Base-by-base conservation (phyloP, 2,797 vertebrate genomes). In the Dendrocincla tyrannina region DNA sequence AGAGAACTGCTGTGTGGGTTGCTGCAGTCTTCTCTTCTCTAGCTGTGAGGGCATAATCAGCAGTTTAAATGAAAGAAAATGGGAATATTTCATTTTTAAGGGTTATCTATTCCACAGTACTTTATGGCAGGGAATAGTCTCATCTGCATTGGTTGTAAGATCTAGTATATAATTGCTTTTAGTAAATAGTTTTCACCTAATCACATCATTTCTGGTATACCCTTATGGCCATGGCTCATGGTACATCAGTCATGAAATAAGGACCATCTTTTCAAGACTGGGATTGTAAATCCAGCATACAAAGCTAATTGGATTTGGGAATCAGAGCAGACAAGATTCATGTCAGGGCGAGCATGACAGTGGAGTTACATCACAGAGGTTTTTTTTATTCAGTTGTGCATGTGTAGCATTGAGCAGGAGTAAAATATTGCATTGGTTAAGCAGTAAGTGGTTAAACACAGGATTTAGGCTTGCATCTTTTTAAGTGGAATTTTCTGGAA, bases 381-480 rank as follows among this genome's bases (percentile, higher is more conserved):
- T 96, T 97, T 97, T 92, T 97, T 93, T 89, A 37, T 89, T 96
- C 49, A 17, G 92, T 73, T 95, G 82, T 96, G 91, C 95, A 85
- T 96, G 91, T 92, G 94, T 95, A 97, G 96, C 79, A 77, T 67
- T 91, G 91, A 97, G 87, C 94, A 79, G 81, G 78, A 96, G 89
- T 90, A 96, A 95, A 97, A 96, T 70, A 96, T 55, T 96, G 93
- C 92, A 90, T 85, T 95, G 95, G 89, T 95, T 96, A 94, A 92
- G 96, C 96, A 96, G 91, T 96, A 97, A 97, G 93, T 76, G 89
- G 92, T 97, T 97, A 96, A 96, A 94, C 75, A 76, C 59, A 85
- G 59, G 74, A 78, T 67, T 96, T 93, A 69, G n/a, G 77, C 39
- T 95, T 95, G 94, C 95, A 92, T 91, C 63, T 35, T 62, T 91